A percentile compares a stretch with the other conserved stretches of the same genome.
phyloP scores from a whole-genome alignment of 2,113 vertebrate species.

The Himantopus leucocephalus region DNA sequence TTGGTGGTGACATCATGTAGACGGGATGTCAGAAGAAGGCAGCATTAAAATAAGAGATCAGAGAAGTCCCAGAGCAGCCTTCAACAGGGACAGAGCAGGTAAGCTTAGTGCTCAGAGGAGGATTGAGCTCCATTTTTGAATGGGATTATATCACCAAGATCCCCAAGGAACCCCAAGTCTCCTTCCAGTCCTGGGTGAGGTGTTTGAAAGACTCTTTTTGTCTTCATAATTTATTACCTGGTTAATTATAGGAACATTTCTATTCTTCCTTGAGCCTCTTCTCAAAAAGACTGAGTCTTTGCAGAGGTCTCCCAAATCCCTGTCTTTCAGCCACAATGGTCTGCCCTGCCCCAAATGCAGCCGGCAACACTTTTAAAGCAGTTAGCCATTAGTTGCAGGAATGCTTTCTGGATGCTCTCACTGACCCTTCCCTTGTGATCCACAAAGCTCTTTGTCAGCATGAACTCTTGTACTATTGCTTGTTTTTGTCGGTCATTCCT shows the following conservation, averaged over 20 bases:
- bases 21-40: neutral
- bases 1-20: neutral
- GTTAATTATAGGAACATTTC: neutral
- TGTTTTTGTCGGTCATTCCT: neutral
- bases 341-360: neutral
- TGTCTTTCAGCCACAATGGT: neutral
- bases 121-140: neutral
- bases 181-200: neutral
- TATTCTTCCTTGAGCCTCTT: neutral
- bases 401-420: neutral
- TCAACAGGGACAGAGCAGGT: neutral
- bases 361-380: neutral
- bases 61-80: neutral
- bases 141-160: neutral
- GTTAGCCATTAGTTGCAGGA: conserved; percentile 48
- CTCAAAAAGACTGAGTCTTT: neutral
- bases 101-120: neutral
- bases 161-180: neutral
- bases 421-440: conserved; percentile 51
- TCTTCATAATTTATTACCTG: neutral
- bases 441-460: conserved; percentile 22
- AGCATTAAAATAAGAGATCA: neutral
- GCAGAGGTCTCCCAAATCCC: neutral
- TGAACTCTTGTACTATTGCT: neutral
- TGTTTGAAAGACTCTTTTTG: neutral